These are phyloP conservation scores for Spinibarbus caldwelli DNA, from an alignment of 2,797 vertebrate species.

Conservation along the genomic window DNA sequence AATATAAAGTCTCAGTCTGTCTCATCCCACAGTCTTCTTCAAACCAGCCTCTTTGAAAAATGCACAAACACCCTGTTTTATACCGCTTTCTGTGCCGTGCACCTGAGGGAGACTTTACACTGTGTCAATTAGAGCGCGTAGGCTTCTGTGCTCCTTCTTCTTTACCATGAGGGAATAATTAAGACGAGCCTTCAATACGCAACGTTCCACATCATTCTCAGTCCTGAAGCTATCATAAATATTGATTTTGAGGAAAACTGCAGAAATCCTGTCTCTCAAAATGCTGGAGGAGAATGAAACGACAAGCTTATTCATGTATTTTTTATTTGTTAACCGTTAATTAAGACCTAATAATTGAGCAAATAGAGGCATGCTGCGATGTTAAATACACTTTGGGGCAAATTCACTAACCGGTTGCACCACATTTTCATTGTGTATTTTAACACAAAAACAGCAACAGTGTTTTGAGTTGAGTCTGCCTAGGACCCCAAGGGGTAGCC, in stretches of 20 bases:
- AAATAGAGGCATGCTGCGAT: conserved; percentile 17
- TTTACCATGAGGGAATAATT: conserved; percentile 63
- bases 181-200: conserved; percentile 54
- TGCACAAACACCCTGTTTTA: conserved; percentile 43
- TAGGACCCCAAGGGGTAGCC: neutral
- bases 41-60: conserved; percentile 39
- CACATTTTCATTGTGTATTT: neutral
- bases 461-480: neutral
- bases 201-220: conserved; percentile 47
- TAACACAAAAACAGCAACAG: neutral
- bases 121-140: conserved; percentile 52
- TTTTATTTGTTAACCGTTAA: conserved; percentile 45
- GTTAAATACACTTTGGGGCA: conserved; percentile 7
- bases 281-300: conserved; percentile 24
- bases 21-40: conserved; percentile 28
- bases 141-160: conserved; percentile 50
- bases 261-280: no score
- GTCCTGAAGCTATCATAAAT: conserved; percentile 62
- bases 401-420: neutral
- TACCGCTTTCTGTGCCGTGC: conserved; percentile 33
- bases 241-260: conserved; percentile 60
- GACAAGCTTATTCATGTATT: neutral
- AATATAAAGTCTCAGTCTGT: conserved; percentile 36
- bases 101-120: conserved; percentile 48
- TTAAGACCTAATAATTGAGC: conserved; percentile 33